Conservation (phyloP, 2,113 vertebrate genomes). For the Hemichromis elongatus region DNA sequence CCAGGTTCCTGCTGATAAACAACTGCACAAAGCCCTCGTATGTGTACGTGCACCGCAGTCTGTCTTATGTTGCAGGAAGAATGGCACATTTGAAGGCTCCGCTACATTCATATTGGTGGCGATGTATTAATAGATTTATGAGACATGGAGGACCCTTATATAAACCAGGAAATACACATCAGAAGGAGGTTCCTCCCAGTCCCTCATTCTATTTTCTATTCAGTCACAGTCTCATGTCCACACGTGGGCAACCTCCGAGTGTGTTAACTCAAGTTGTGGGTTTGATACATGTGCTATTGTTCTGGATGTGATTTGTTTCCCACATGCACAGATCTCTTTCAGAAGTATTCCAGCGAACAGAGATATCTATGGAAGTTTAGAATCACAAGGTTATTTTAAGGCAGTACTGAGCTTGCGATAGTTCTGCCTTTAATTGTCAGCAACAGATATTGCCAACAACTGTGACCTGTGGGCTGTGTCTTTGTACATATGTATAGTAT, state of each 20-base stretch:
- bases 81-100: conserved; percentile 2
- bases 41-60: conserved; percentile 25
- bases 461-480: background rate
- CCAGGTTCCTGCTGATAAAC: conserved; percentile 66
- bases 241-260: background rate
- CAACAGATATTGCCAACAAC: background rate
- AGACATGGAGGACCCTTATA: conserved; percentile 36
- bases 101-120: background rate
- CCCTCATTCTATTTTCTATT: conserved; percentile 31
- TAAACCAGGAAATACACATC: conserved; percentile 58
- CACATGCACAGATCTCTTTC: background rate
- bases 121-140: conserved; percentile 57
- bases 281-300: conserved; percentile 6
- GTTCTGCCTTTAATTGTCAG: background rate
- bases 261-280: background rate
- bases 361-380: background rate
- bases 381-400: background rate
- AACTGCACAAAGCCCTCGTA: conserved; percentile 20
- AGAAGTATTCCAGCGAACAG: background rate
- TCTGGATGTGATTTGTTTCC: background rate
- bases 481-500: background rate
- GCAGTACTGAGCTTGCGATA: background rate
- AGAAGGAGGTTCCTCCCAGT: conserved; percentile 11
- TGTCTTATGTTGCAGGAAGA: conserved; percentile 5
- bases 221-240: background rate